Conservation (phyloP, 64 coral and sea anemone species). For the Pocillopora damicornis region DNA sequence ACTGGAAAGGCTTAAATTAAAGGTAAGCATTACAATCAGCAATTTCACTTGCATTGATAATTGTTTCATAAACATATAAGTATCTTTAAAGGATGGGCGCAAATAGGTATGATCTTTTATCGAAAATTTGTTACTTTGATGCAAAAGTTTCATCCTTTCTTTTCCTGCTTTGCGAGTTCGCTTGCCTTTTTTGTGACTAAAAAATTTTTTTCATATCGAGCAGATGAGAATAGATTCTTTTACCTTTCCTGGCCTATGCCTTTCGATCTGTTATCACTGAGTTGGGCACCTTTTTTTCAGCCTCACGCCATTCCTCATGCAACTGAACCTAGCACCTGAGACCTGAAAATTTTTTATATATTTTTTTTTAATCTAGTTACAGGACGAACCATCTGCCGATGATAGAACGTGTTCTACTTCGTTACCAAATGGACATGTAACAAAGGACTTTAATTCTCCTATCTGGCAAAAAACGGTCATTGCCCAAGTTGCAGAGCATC, state of each 20-base stretch:
- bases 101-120: neutral
- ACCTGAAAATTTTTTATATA: neutral
- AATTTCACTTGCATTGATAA: neutral
- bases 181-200: neutral
- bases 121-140: neutral
- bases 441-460: constrained; percentile 32
- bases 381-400: neutral
- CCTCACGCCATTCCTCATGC: no score
- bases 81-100: neutral
- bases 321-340: no score
- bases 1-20: constrained; percentile 26
- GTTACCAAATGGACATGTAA: neutral
- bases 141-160: neutral
- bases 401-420: neutral
- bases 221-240: no score
- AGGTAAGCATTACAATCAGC: neutral
- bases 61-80: neutral
- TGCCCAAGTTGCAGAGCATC: neutral
- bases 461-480: constrained; percentile 57
- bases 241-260: no score
- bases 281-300: no score
- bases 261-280: no score
- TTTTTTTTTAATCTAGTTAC: neutral
- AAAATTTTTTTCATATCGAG: no score
- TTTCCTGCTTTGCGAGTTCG: no score